These are phyloP conservation scores for Odocoileus virginianus DNA, from an alignment of 2,113 vertebrate genomes.

Conservation along the genomic window DNA sequence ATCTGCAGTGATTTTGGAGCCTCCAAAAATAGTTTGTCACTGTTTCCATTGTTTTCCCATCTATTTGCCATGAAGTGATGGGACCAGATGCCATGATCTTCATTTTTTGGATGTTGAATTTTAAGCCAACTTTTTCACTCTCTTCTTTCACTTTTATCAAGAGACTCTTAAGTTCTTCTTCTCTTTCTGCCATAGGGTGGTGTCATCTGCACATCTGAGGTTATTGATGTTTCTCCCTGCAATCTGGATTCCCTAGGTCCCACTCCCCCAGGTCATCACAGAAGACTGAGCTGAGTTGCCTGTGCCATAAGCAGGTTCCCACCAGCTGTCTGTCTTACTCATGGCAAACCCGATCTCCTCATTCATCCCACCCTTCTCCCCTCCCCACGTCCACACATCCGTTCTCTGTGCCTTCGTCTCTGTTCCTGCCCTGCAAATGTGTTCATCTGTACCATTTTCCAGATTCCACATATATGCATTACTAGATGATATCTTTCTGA, in stretches of 20 bases:
- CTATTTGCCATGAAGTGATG: not conserved
- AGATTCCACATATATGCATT: not conserved
- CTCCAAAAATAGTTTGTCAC: not conserved
- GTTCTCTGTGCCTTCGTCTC: not conserved
- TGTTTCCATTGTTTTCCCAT: not conserved
- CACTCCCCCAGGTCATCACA: not conserved
- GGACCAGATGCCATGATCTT: not conserved
- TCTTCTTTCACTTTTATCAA: not conserved
- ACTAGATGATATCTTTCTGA: not conserved
- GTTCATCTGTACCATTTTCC: not conserved
- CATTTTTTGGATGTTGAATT: not conserved
- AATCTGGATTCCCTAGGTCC: not conserved
- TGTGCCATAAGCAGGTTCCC: not conserved
- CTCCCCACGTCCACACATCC: not conserved
- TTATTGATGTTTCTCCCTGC: not conserved
- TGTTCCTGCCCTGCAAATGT: not conserved
- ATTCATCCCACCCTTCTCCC: not conserved
- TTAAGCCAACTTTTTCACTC: not conserved
- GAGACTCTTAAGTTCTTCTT: not conserved
- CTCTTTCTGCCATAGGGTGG: not conserved
- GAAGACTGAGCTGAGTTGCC: not conserved
- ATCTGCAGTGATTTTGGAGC: not conserved
- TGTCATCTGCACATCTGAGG: not conserved
- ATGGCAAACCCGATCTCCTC: not conserved
- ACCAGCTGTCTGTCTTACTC: not conserved